A percentile compares a stretch with the other conserved stretches of the same genome.
These are phyloP conservation scores for Acronicta leporina DNA, from an alignment of 2,888 invertebrate species.

Conservation along the genomic window DNA sequence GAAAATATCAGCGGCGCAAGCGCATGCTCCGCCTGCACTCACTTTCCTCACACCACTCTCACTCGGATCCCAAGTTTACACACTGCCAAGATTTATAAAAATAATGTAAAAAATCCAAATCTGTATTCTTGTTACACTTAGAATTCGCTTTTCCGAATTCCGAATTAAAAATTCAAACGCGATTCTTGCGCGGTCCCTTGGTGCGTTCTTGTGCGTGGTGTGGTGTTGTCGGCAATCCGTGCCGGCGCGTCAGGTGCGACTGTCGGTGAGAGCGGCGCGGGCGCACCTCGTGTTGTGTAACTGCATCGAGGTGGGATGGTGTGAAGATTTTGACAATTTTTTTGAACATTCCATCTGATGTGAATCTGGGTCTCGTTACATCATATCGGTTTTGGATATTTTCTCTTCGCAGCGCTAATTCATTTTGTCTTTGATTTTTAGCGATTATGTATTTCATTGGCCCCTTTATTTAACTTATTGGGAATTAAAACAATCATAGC, in stretches of 20 bases:
- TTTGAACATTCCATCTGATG: conserved; percentile 58
- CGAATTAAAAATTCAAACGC: conserved; percentile 66
- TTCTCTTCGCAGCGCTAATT: conserved; percentile 47
- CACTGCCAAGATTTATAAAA: conserved; percentile 35
- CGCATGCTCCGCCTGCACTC: conserved; percentile 76
- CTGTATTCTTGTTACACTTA: conserved; percentile 30
- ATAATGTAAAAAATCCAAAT: conserved; percentile 35
- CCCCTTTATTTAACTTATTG: conserved; percentile 3
- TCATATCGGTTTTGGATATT: conserved; percentile 56
- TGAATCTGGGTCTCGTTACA: conserved; percentile 60
- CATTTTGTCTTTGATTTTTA: conserved; percentile 27
- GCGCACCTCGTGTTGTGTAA: conserved; percentile 64
- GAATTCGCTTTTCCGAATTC: conserved; percentile 64
- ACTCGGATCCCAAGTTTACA: conserved; percentile 60
- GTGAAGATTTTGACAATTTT: conserved; percentile 62
- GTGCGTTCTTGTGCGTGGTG: conserved; percentile 46
- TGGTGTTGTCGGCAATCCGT: conserved; percentile 54
- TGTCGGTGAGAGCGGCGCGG: conserved; percentile 54
- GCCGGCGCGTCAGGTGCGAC: conserved; percentile 76
- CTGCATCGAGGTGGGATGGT: conserved; percentile 56
- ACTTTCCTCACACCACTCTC: conserved; percentile 79
- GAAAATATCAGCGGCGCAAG: conserved; percentile 75
- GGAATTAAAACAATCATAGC: not conserved
- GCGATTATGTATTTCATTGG: conserved; percentile 25
- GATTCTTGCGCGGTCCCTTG: conserved; percentile 48